Base-by-base conservation (phyloP, 1,140 invertebrate genomes). In the Elysia chlorotica region DNA sequence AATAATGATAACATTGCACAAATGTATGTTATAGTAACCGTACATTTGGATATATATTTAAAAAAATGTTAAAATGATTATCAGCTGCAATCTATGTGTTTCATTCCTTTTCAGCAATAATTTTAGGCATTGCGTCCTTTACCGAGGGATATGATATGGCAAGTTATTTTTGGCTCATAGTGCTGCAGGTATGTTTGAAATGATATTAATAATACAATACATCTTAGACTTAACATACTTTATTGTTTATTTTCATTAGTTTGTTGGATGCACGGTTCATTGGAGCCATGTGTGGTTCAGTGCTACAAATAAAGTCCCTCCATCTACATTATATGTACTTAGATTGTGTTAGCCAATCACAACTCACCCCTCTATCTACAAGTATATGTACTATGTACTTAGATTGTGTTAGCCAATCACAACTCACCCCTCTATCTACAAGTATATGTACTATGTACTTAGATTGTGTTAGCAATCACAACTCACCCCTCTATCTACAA, bases 161-260 rank as follows among this genome's bases (percentile, higher is more conserved):
- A 0, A 33, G 56, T 17, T 72, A 61, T 61, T 77, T 62, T 54
- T 72, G 69, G 67, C 65, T 74, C 19, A 68, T 75, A 25, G 33
- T 77, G 19, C 30, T 74, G 4, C 76, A 77, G 68, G 75, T 77
- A 71, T 31, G 6, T 31, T 71, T 53, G 35, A n/a, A 17, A 0
- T 25, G 23, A 21, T 31, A 53, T 53, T 25, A 17, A 54, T 6
- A 21, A 1, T 31, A 31, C 53, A 17, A 10, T 21, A 68, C 31
- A 25, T 4, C 4, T 17, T 65, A n/a, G 6, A n/a, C 23, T 14
- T 14, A 25, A 14, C 6, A 14, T 59, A 6, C 19, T 14, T 10
- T 59, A 63, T 30, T 14, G 10, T 30, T 25, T 33, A 35, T 14
- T 63, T 23, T 14, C 10, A 28, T 14, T 35, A 63, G 14, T 5